Conservation (phyloP, 2,888 invertebrate genomes). For the Zelleria hepariella region DNA sequence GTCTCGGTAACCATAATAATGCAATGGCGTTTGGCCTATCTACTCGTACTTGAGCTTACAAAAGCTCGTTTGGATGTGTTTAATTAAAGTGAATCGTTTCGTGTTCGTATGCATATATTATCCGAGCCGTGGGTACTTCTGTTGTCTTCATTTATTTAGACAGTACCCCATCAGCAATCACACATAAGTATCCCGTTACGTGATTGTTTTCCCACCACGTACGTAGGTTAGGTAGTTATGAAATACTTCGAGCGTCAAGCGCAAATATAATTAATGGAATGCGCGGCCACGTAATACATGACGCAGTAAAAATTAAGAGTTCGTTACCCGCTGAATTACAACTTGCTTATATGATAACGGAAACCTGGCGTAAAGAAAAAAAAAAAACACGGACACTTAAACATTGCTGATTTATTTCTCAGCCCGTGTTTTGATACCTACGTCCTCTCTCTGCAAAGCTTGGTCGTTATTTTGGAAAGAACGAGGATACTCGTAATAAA, state of each 20-base stretch:
- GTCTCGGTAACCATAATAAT: too few relatives aligned
- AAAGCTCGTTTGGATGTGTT: too few relatives aligned
- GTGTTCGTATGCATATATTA: neutral
- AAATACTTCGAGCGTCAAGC: neutral
- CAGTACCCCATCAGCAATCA: neutral
- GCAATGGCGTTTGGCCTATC: too few relatives aligned
- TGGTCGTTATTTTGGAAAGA: neutral
- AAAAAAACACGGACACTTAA: neutral
- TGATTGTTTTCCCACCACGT: neutral
- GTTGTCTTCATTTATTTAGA: neutral
- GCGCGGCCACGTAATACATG: neutral
- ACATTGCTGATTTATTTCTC: neutral
- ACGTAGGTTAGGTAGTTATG: too few relatives aligned
- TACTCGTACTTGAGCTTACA: too few relatives aligned
- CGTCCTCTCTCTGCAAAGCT: neutral
- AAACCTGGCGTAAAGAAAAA: neutral
- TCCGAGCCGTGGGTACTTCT: neutral
- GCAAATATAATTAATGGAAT: neutral
- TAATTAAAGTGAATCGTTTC: too few relatives aligned
- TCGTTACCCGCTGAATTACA: slow-evolving; percentile 17
- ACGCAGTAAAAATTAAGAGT: slow-evolving; percentile 9
- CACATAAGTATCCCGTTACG: neutral
- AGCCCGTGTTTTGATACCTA: neutral
- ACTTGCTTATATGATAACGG: neutral
- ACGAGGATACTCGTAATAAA: neutral